phyloP scores from a whole-genome alignment of 2,888 invertebrate species.

The Drosophila meridiana region DNA sequence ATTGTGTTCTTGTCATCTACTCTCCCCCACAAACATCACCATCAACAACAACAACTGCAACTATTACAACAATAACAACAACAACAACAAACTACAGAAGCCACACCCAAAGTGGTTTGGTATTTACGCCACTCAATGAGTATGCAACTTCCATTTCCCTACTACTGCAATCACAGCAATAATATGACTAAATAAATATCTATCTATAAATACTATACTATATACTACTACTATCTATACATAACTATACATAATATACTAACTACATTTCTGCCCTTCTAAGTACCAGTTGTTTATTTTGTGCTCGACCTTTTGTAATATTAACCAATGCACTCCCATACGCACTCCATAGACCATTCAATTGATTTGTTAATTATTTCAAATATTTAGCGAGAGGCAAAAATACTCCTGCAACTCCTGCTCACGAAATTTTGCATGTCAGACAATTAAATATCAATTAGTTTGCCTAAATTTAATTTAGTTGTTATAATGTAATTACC shows the following conservation, averaged over 20 bases:
- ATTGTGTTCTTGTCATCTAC: slow-evolving; percentile 45
- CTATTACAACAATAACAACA: slow-evolving; percentile 46
- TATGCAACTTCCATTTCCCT: slow-evolving; percentile 74
- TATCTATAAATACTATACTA: background rate
- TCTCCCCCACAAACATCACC: slow-evolving; percentile 18
- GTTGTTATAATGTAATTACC: slow-evolving; percentile 56
- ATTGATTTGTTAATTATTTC: slow-evolving; percentile 71
- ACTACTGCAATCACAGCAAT: slow-evolving; percentile 10
- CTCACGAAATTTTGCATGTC: slow-evolving; percentile 46
- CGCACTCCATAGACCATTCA: slow-evolving; percentile 55
- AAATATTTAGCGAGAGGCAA: slow-evolving; percentile 43
- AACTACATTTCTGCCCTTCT: slow-evolving; percentile 8
- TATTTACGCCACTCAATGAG: slow-evolving; percentile 85
- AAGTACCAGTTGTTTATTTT: slow-evolving; percentile 13
- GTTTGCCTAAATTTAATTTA: slow-evolving; percentile 65
- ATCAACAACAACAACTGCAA: slow-evolving; percentile 41
- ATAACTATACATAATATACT: slow-evolving; percentile 30
- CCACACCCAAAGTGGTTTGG: slow-evolving; percentile 84
- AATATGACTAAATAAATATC: slow-evolving; percentile 19
- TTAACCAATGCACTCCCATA: slow-evolving; percentile 21
- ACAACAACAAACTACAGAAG: slow-evolving; percentile 63
- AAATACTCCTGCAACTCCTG: slow-evolving; percentile 16
- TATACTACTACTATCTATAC: slow-evolving; percentile 23
- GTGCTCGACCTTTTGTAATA: slow-evolving; percentile 21
- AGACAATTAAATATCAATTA: slow-evolving; percentile 73